Percentiles rank a stretch among this genome's conserved stretches.
Conservation (phyloP, 2,797 vertebrate genomes). For the Neopelma chrysocephalum region DNA sequence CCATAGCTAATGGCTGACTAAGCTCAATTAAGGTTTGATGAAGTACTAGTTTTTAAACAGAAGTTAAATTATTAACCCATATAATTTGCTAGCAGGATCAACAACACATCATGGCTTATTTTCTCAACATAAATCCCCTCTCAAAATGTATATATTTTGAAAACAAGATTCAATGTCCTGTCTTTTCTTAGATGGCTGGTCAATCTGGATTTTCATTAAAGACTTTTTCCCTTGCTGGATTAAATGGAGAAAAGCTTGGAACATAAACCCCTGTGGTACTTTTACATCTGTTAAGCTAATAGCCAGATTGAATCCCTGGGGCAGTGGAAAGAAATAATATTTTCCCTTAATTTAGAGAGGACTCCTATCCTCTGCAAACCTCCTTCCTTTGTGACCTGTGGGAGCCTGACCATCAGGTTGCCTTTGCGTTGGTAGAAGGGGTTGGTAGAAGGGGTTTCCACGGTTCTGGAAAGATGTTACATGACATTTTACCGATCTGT, state of each 20-base stretch:
- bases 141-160: neutral
- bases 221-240: neutral
- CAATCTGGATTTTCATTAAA: neutral
- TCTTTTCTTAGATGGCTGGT: neutral
- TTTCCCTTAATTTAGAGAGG: neutral
- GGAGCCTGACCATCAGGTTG: neutral
- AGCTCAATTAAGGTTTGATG: conserved; percentile 22
- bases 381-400: neutral
- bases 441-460: neutral
- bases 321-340: neutral
- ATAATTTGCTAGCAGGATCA: neutral
- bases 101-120: neutral
- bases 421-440: neutral
- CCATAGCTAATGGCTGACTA: conserved; percentile 12
- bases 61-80: conserved; percentile 28
- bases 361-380: neutral
- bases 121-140: neutral
- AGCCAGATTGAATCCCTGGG: neutral
- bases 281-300: neutral
- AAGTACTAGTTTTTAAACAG: conserved; percentile 10
- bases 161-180: neutral
- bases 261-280: neutral
- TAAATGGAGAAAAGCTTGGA: neutral
- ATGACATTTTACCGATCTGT: neutral
- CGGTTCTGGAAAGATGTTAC: neutral